These are phyloP conservation scores for Chaetoderma sp. DNA, from an alignment of 2,888 invertebrate species.

Conservation along the genomic window DNA sequence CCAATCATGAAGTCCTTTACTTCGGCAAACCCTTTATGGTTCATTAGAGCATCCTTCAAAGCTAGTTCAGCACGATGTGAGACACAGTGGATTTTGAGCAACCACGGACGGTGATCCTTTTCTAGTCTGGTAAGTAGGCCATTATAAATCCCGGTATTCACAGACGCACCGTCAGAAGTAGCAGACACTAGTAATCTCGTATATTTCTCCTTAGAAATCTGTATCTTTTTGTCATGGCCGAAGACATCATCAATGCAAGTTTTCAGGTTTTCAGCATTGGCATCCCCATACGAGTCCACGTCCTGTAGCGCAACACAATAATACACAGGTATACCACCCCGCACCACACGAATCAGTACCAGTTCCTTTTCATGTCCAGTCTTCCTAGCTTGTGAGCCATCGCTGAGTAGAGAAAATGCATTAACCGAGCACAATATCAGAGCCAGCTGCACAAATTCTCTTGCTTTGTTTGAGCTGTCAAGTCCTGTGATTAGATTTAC, in stretches of 20 bases:
- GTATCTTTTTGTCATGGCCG: not conserved
- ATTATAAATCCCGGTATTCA: not conserved
- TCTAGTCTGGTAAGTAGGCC: not conserved
- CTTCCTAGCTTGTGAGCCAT: constrained; percentile 7
- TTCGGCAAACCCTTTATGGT: not conserved
- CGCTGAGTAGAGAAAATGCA: not conserved
- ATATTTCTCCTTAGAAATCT: constrained; percentile 1
- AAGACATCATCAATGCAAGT: not conserved
- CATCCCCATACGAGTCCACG: constrained; percentile 8
- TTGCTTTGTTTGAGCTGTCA: not conserved
- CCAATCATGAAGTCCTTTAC: constrained; percentile 6
- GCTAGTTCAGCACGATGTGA: not conserved
- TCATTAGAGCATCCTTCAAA: constrained; percentile 2
- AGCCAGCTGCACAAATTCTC: not conserved
- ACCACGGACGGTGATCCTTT: constrained; percentile 4
- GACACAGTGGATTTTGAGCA: constrained; percentile 1
- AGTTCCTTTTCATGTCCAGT: constrained; percentile 8
- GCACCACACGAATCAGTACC: not conserved
- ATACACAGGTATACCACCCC: constrained; percentile 7
- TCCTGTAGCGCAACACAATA: constrained; percentile 1
- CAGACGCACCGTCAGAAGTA: not conserved
- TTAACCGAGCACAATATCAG: not conserved
- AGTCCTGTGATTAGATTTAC: too few relatives aligned
- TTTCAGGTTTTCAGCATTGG: constrained; percentile 6
- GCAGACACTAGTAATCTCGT: not conserved